Evolutionary conservation across 2,797 vertebrate genomes (phyloP).

Genomic region (Scomberomorus guttatus): DNA sequence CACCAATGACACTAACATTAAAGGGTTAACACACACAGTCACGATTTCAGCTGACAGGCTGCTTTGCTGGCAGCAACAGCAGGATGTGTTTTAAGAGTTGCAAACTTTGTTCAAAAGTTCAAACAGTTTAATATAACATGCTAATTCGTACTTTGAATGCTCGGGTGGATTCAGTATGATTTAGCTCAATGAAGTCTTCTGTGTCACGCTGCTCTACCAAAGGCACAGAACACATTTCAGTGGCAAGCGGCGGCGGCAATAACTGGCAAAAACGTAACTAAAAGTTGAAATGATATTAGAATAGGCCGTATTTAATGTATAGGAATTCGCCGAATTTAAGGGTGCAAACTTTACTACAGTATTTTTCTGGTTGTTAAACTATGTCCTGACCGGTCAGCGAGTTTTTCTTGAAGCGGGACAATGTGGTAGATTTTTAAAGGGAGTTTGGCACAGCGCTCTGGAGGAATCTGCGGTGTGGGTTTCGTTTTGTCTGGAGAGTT

Average conservation of each 20-base stretch:
- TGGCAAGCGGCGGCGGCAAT: neutral
- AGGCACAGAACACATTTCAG: neutral
- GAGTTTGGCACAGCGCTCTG: neutral
- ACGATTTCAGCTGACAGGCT: conserved; percentile 1
- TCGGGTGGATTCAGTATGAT: too few relatives aligned
- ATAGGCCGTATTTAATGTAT: accelerated
- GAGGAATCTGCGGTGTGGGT: neutral
- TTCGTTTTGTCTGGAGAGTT: neutral
- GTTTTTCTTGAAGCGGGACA: accelerated
- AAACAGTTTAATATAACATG: neutral
- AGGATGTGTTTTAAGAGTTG: neutral
- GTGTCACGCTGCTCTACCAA: neutral
- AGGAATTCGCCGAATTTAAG: neutral
- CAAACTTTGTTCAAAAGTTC: neutral
- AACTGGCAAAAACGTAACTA: neutral
- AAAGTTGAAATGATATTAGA: neutral
- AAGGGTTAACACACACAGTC: too few relatives aligned
- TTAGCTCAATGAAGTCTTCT: neutral
- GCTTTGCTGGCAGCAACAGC: neutral
- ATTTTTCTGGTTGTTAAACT: accelerated
- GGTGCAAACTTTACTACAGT: neutral
- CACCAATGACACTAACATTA: neutral
- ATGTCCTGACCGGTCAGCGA: accelerated
- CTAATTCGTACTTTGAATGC: neutral
- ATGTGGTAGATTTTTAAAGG: neutral